Evolutionary conservation across 2,113 vertebrate genomes (phyloP).

Genomic region (Cephalopterus ornatus): DNA sequence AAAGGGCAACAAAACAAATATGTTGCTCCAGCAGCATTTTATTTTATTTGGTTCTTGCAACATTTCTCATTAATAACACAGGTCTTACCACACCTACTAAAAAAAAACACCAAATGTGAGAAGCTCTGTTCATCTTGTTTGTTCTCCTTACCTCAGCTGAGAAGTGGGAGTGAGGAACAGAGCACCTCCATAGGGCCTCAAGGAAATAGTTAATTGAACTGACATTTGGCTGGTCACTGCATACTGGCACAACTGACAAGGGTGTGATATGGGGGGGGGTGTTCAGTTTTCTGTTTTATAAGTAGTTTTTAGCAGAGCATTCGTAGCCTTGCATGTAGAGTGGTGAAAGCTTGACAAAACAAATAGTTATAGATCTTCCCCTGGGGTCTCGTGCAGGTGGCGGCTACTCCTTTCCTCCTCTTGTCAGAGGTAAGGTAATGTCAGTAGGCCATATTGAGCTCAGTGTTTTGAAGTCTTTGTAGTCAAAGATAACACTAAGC

Average conservation of each 20-base stretch:
- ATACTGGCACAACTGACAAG: background rate
- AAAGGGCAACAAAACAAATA: background rate
- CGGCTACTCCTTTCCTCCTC: accelerated
- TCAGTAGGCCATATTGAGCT: background rate
- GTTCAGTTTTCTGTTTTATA: background rate
- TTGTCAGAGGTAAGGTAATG: background rate
- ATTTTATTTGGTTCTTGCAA: background rate
- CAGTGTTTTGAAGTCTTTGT: background rate
- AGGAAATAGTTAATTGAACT: background rate
- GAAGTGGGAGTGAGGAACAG: background rate
- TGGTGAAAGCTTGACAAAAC: background rate
- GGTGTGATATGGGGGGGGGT: background rate
- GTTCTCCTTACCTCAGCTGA: background rate
- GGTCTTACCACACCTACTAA: background rate
- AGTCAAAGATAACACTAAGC: background rate
- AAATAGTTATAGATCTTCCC: background rate
- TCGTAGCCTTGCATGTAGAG: background rate
- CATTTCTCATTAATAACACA: background rate
- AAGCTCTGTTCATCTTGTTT: background rate
- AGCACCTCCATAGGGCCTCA: background rate
- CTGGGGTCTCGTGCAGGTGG: background rate
- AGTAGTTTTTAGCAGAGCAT: background rate
- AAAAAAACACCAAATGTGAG: background rate
- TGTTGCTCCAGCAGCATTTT: background rate
- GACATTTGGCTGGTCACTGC: background rate